These are phyloP conservation scores for Zygaena filipendulae DNA, from an alignment of 2,888 invertebrate species.

Conservation along the genomic window DNA sequence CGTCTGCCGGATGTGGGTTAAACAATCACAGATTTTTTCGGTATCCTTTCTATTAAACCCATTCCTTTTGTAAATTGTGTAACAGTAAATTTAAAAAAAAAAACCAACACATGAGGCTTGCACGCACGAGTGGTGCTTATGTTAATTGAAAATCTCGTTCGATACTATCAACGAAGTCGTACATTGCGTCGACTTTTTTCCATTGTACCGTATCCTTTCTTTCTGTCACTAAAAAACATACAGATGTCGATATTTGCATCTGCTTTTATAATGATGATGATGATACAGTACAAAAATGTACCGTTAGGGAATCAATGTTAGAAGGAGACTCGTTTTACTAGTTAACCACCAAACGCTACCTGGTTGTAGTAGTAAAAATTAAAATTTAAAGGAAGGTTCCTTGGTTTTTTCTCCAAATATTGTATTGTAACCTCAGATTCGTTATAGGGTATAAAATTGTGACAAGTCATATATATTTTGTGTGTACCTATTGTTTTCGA, in stretches of 20 bases:
- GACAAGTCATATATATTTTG: slow-evolving; percentile 43
- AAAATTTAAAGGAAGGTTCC: no score
- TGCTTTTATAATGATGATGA: no score
- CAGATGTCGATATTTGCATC: no score
- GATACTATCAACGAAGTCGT: slow-evolving; percentile 28
- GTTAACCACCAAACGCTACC: no score
- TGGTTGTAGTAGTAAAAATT: no score
- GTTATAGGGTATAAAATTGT: slow-evolving; percentile 45
- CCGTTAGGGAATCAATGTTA: no score
- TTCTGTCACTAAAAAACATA: no score
- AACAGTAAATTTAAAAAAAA: slow-evolving; percentile 49
- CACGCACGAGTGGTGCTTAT: slow-evolving; percentile 37
- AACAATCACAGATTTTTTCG: slow-evolving; percentile 55
- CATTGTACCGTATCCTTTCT: no score
- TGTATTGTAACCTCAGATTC: slow-evolving; percentile 50
- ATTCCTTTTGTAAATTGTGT: slow-evolving; percentile 43
- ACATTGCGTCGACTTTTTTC: no score
- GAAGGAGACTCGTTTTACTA: no score
- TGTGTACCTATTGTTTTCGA: slow-evolving; percentile 36
- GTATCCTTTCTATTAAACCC: slow-evolving; percentile 47
- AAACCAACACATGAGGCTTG: slow-evolving; percentile 43
- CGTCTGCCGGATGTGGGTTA: slow-evolving; percentile 62
- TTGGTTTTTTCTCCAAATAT: slow-evolving; percentile 19
- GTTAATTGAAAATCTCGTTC: slow-evolving; percentile 46
- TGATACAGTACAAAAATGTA: no score